Evolutionary conservation across 35 echinoderm and acorn worm species (phyloP).

Genomic region (Heliocidaris erythrogramma): DNA sequence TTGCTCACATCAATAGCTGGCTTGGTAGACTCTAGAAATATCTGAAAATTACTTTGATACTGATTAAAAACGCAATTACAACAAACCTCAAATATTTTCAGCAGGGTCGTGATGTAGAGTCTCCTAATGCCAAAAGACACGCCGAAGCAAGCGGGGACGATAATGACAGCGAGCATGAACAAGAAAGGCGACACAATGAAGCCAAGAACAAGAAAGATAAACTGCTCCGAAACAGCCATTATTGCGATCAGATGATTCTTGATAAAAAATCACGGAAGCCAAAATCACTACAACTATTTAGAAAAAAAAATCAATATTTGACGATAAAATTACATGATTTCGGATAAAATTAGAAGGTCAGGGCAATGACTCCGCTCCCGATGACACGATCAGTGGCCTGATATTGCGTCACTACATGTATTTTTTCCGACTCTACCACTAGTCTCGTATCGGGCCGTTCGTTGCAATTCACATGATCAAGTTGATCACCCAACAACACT

Average conservation of each 20-base stretch:
- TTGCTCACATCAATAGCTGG: too few relatives aligned
- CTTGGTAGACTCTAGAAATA: too few relatives aligned
- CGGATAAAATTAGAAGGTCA: too few relatives aligned
- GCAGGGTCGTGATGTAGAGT: slow-evolving; percentile 24
- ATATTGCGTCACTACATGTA: too few relatives aligned
- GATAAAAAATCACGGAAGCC: too few relatives aligned
- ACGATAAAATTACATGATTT: neutral
- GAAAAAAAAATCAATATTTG: neutral
- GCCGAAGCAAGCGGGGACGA: slow-evolving; percentile 43
- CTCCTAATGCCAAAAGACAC: slow-evolving; percentile 21
- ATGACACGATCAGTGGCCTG: neutral
- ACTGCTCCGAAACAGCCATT: slow-evolving; percentile 36
- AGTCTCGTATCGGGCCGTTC: too few relatives aligned
- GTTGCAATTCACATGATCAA: too few relatives aligned
- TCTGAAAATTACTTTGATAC: too few relatives aligned
- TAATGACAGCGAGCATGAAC: slow-evolving; percentile 19
- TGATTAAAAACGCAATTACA: neutral
- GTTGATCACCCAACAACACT: too few relatives aligned
- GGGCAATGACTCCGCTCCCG: too few relatives aligned
- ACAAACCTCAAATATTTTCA: slow-evolving; percentile 44
- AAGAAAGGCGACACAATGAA: slow-evolving; percentile 36
- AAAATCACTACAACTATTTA: neutral
- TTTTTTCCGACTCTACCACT: too few relatives aligned
- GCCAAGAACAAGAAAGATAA: slow-evolving; percentile 29
- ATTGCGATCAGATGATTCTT: neutral